Conservation (phyloP, 2,797 vertebrate species). For the Anabas testudineus region DNA sequence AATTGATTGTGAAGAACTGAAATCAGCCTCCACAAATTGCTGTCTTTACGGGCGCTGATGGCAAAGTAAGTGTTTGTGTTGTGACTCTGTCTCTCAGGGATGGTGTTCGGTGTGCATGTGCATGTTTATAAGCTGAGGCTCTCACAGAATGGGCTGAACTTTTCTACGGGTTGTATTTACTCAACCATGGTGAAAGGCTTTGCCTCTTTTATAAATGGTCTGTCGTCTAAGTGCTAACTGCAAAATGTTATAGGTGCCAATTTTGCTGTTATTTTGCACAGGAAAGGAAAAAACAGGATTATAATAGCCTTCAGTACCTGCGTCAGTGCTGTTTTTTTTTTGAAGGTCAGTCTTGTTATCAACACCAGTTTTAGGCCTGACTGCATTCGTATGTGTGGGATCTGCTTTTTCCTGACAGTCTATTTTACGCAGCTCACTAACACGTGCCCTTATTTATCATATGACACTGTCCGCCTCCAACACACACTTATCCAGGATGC, state of each 20-base stretch:
- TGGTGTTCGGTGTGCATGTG: not conserved
- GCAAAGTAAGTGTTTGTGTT: conserved; percentile 50
- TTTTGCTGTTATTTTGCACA: conserved; percentile 50
- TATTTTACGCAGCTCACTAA: conserved; percentile 20
- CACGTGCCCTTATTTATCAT: conserved; percentile 37
- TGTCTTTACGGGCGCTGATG: conserved; percentile 56
- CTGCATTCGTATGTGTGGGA: conserved; percentile 8
- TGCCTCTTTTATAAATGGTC: conserved; percentile 60
- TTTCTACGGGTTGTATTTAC: conserved; percentile 63
- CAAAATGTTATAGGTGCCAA: conserved; percentile 45
- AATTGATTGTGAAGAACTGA: conserved; percentile 66
- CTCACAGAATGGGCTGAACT: conserved; percentile 47
- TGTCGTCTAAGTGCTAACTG: conserved; percentile 55
- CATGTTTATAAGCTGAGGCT: conserved; percentile 45
- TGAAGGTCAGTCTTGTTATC: conserved; percentile 69
- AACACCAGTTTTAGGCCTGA: conserved; percentile 31
- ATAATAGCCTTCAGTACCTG: conserved; percentile 46
- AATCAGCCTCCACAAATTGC: conserved; percentile 60
- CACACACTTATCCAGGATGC: conserved; percentile 68
- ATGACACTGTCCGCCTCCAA: conserved; percentile 26
- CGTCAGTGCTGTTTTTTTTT: conserved; percentile 39
- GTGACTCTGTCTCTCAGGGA: conserved; percentile 48
- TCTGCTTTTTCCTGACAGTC: conserved; percentile 32
- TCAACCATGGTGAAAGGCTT: conserved; percentile 55
- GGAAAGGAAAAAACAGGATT: conserved; percentile 33